Evolutionary conservation across 2,113 vertebrate genomes (phyloP).

Genomic region (Atlantisia rogersi): DNA sequence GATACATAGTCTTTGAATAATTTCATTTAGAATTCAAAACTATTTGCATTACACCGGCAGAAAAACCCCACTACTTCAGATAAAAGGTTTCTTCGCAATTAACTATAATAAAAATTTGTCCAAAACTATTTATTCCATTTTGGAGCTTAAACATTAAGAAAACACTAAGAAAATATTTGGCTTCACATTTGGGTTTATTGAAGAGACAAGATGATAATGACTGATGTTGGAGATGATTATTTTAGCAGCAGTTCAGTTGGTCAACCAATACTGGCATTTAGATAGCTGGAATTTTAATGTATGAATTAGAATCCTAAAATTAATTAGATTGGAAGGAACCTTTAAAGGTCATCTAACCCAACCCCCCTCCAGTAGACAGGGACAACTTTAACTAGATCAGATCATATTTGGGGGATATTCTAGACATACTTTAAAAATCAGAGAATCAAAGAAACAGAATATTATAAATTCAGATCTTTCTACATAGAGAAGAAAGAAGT

Average conservation of each 20-base stretch:
- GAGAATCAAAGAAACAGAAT: not conserved
- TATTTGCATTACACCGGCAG: accelerated
- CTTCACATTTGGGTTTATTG: not conserved
- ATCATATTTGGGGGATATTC: not conserved
- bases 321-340: no score
- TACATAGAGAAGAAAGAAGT: not conserved
- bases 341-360: no score
- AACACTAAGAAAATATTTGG: not conserved
- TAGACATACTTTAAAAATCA: not conserved
- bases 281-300: not conserved
- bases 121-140: not conserved
- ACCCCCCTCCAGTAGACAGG: no score
- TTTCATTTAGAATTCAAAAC: not conserved
- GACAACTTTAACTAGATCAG: no score
- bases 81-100: not conserved
- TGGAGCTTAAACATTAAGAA: not conserved
- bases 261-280: not conserved
- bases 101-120: not conserved
- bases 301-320: not conserved
- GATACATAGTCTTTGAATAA: not conserved
- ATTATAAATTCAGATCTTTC: not conserved
- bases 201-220: not conserved
- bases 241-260: not conserved
- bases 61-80: no score
- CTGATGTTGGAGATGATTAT: no score